Conservation (phyloP, 2,113 vertebrate genomes). For the Hyla sarda region DNA sequence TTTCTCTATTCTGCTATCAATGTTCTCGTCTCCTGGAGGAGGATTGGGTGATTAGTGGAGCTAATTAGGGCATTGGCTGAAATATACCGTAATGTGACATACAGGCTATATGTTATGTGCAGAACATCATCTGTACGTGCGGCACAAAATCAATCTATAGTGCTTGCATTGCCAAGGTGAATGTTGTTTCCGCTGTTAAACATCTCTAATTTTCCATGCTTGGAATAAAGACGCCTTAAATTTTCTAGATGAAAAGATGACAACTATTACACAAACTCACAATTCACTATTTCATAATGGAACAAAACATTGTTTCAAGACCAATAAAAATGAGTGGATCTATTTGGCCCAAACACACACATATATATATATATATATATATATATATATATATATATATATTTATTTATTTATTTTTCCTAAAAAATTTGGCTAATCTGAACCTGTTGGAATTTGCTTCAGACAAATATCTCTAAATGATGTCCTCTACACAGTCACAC, state of each 20-base stretch:
- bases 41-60: slow-evolving; percentile 74
- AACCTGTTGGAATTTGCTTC: too few species aligned
- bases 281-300: background rate
- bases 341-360: too few species aligned
- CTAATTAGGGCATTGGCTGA: slow-evolving; percentile 75
- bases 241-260: background rate
- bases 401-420: too few species aligned
- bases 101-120: slow-evolving; percentile 59
- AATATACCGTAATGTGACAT: slow-evolving; percentile 69
- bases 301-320: background rate
- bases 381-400: too few species aligned
- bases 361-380: too few species aligned
- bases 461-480: too few species aligned
- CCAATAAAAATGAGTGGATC: too few species aligned
- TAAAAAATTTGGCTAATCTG: too few species aligned
- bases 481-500: too few species aligned
- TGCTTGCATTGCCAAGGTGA: background rate
- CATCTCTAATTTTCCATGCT: background rate
- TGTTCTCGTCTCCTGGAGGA: slow-evolving; percentile 65
- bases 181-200: background rate
- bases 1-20: slow-evolving; percentile 69
- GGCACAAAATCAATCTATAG: slow-evolving; percentile 32
- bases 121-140: slow-evolving; percentile 67
- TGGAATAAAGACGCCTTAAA: background rate
- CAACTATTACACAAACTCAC: background rate